These are phyloP conservation scores for Xanthia togata DNA, from an alignment of 2,888 invertebrate genomes.

Conservation along the genomic window DNA sequence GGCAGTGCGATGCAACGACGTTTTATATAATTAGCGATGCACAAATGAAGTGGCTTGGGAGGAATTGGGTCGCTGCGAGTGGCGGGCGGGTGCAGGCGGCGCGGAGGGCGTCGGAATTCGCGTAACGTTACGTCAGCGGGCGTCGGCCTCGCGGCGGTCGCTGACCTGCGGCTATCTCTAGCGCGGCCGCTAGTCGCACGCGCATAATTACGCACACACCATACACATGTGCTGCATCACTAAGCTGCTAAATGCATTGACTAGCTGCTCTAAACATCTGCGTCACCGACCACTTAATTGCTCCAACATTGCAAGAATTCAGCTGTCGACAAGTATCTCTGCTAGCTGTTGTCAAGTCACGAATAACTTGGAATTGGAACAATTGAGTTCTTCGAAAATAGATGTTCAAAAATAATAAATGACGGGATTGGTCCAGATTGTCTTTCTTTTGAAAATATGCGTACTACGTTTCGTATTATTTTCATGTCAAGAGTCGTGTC, in stretches of 20 bases:
- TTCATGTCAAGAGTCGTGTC: constrained; percentile 75
- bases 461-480: constrained; percentile 52
- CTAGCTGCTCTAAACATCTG: constrained; percentile 40
- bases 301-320: constrained; percentile 24
- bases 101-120: constrained; percentile 85
- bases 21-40: constrained; percentile 88
- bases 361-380: constrained; percentile 17
- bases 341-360: constrained; percentile 1
- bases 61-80: constrained; percentile 88
- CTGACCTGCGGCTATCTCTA: constrained; percentile 89
- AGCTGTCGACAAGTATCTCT: background rate
- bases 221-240: constrained; percentile 62
- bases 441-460: constrained; percentile 52
- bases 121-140: constrained; percentile 90
- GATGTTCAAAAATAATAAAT: constrained; percentile 38
- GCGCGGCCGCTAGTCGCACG: constrained; percentile 82
- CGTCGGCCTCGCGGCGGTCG: constrained; percentile 88
- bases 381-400: constrained; percentile 8
- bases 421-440: constrained; percentile 40
- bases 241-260: constrained; percentile 60
- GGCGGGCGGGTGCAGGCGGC: constrained; percentile 70
- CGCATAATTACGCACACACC: constrained; percentile 78
- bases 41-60: constrained; percentile 88
- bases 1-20: constrained; percentile 82
- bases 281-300: constrained; percentile 39